These are phyloP conservation scores for Drosophila willistoni DNA, from an alignment of 1,140 invertebrate genomes.

Conservation along the genomic window DNA sequence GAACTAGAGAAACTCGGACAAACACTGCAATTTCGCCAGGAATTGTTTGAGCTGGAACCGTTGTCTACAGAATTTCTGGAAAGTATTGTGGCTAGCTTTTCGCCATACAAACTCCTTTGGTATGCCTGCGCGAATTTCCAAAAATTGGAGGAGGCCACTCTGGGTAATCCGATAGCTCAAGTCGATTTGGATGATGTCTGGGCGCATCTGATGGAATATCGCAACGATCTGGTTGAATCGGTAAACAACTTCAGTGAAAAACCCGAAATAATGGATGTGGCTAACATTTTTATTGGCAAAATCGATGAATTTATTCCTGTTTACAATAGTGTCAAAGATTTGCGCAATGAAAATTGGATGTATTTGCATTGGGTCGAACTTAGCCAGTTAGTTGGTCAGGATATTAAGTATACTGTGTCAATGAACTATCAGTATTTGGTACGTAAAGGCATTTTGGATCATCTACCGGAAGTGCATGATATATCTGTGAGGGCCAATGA, in stretches of 20 bases:
- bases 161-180: constrained; percentile 69
- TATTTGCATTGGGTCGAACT: constrained; percentile 75
- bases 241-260: constrained; percentile 63
- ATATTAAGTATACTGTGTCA: constrained; percentile 64
- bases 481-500: constrained; percentile 65
- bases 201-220: constrained; percentile 48
- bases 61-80: constrained; percentile 63
- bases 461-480: constrained; percentile 57
- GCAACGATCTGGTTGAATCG: constrained; percentile 44
- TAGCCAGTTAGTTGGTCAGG: constrained; percentile 43
- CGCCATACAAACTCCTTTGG: constrained; percentile 71
- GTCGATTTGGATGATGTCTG: constrained; percentile 71
- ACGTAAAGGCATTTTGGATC: constrained; percentile 68
- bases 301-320: constrained; percentile 66
- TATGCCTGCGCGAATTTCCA: constrained; percentile 69
- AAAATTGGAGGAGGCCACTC: constrained; percentile 75
- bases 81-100: constrained; percentile 67
- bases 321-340: constrained; percentile 61
- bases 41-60: constrained; percentile 72
- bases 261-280: constrained; percentile 72
- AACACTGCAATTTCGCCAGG: constrained; percentile 63
- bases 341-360: constrained; percentile 81
- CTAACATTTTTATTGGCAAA: constrained; percentile 47
- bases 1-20: constrained; percentile 67
- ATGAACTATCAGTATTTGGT: constrained; percentile 75